Base-by-base conservation (phyloP, 2,113 vertebrate species). In the Phasianus colchicus region DNA sequence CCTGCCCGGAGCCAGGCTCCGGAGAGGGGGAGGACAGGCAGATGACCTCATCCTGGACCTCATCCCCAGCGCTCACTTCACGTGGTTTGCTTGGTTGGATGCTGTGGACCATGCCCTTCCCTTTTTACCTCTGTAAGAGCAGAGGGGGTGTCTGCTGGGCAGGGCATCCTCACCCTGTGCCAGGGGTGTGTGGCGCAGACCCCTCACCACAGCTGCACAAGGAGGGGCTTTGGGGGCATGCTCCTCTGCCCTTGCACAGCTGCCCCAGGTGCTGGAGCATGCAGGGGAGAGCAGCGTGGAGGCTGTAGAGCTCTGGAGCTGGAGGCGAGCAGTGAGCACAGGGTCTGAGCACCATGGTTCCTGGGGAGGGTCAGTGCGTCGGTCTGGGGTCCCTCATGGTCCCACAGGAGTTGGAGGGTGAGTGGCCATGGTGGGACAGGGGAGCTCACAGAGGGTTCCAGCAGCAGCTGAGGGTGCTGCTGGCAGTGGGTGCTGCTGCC, bases 11-110 rank as follows among this genome's bases (percentile, higher is more conserved):
- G 93, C 89, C 93, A 85, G 93, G 83, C 79, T 88, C 42, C 1
- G 4, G 76, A 10, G 45, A 10, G 17, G 81, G 76, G 96, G 81
- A 92, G 94, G 78, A 87, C 20, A 6, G 84, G 87, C 78, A 38
- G 4, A 95, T 96, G 95, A 96, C 96, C 93, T 96, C 96, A 96
- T 95, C 94, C 74, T 90, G 89, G 91, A 95, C 84, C 2, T 82
- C 40, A 21, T 40, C 63, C 61, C 66, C 1, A 6, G 52, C 52
- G 25, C 25, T 27, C 61, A 29, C 61, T 25, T 92, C 94, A 84
- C 43, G 18, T 89, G 89, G 74, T 52, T 54, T 7, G 17, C 55
- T 67, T 36, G 27, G 67, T 29, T 89, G 93, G 91, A 84, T 77
- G 78, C 65, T 0, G 20, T 32, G 4, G 73, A 81, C 70, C 52